Conservation (phyloP, 2,888 invertebrate genomes). For the Conops quadrifasciatus region DNA sequence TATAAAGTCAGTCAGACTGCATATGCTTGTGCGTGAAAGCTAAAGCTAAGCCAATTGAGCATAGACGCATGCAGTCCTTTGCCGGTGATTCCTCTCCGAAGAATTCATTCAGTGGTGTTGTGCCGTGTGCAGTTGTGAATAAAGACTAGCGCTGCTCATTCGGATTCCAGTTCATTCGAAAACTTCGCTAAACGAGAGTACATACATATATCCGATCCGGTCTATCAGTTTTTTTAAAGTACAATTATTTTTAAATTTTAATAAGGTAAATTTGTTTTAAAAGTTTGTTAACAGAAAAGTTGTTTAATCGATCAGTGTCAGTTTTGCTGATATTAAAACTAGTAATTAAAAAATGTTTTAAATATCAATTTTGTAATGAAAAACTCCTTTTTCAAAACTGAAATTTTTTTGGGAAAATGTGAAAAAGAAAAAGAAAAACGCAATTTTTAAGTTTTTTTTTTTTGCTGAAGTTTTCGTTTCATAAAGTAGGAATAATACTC, state of each 20-base stretch:
- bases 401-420: no score
- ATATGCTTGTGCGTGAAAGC: conserved; percentile 15
- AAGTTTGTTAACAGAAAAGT: no score
- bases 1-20: no score
- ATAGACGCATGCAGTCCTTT: conserved; percentile 16
- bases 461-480: no score
- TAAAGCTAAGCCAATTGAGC: conserved; percentile 18
- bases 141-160: conserved; percentile 70
- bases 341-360: no score
- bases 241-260: conserved; percentile 17
- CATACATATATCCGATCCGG: conserved; percentile 65
- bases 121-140: conserved; percentile 71
- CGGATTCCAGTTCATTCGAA: conserved; percentile 70
- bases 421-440: no score
- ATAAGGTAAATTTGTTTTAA: neutral
- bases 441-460: no score
- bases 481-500: no score
- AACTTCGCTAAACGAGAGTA: conserved; percentile 70
- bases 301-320: no score
- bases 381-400: no score
- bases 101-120: conserved; percentile 62
- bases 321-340: no score
- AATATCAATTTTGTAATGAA: no score
- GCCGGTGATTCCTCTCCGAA: conserved; percentile 49
- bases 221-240: conserved; percentile 41